Evolutionary conservation across 2,888 invertebrate genomes (phyloP).

Genomic region (Ochlodes sylvanus): DNA sequence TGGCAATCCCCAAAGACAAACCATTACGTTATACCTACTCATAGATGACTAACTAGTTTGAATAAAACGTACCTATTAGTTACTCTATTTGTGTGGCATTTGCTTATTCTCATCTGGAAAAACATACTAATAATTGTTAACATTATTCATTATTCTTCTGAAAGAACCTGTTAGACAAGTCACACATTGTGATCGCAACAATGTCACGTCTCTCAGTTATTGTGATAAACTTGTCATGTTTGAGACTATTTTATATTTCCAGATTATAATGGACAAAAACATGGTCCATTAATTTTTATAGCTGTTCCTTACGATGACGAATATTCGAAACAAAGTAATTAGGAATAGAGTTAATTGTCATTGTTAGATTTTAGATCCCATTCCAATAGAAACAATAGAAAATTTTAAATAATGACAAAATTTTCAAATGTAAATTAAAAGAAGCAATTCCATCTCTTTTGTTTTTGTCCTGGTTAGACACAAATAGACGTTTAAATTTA

Average conservation of each 20-base stretch:
- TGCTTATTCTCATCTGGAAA: slow-evolving; percentile 7
- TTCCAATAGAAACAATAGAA: neutral
- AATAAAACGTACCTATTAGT: too few species aligned
- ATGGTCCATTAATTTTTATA: neutral
- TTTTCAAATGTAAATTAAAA: too few species aligned
- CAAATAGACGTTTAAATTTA: too few species aligned
- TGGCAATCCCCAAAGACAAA: too few species aligned
- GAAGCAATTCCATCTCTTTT: too few species aligned
- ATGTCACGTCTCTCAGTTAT: slow-evolving; percentile 6
- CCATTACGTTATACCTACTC: too few species aligned
- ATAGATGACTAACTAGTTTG: too few species aligned
- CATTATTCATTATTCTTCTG: slow-evolving; percentile 14
- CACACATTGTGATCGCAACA: slow-evolving; percentile 2
- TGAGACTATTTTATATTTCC: slow-evolving; percentile 6
- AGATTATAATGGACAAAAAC: slow-evolving; percentile 1
- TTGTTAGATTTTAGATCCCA: neutral
- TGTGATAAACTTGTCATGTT: slow-evolving; percentile 29
- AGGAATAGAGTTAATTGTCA: neutral
- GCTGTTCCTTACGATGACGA: neutral
- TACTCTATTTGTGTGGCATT: slow-evolving; percentile 3
- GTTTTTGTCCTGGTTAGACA: too few species aligned
- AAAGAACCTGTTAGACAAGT: slow-evolving; percentile 24
- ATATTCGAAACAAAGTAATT: neutral
- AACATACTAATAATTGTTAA: slow-evolving; percentile 11
- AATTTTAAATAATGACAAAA: too few species aligned